These are phyloP conservation scores for Cydia amplana DNA, from an alignment of 1,140 invertebrate species.

Conservation along the genomic window DNA sequence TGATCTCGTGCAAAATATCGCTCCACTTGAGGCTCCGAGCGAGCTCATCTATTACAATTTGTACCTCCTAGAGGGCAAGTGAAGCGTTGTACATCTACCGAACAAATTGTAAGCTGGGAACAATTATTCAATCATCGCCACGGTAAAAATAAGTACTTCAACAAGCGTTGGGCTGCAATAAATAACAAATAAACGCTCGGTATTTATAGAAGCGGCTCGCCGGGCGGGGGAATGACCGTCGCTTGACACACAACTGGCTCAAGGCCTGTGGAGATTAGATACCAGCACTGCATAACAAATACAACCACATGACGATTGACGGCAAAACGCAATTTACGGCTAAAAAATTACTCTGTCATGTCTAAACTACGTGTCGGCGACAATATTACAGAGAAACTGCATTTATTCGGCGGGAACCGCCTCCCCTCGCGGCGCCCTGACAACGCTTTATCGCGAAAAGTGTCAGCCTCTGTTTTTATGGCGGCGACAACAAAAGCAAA, in stretches of 20 bases:
- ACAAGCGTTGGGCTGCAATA: conserved; percentile 61
- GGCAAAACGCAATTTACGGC: not conserved
- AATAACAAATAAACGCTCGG: conserved; percentile 72
- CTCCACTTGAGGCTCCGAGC: conserved; percentile 3
- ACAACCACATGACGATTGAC: conserved; percentile 53
- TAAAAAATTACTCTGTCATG: not conserved
- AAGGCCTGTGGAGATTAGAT: conserved; percentile 76
- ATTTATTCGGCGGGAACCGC: conserved; percentile 42
- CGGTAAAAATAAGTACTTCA: conserved; percentile 58
- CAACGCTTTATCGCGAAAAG: conserved; percentile 67
- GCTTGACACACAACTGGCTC: conserved; percentile 76
- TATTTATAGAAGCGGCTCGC: conserved; percentile 71
- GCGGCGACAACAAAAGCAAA: conserved; percentile 59
- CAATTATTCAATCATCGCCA: conserved; percentile 63
- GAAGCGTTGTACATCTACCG: not conserved
- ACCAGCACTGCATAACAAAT: conserved; percentile 69
- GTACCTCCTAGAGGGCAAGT: conserved; percentile 4
- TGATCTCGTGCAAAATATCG: conserved; percentile 8
- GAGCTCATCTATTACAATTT: conserved; percentile 18
- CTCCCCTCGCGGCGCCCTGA: conserved; percentile 46
- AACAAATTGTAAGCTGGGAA: conserved; percentile 39
- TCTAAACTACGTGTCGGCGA: conserved; percentile 43
- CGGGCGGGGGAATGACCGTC: conserved; percentile 72
- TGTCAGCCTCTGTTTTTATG: conserved; percentile 65
- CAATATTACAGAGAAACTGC: conserved; percentile 64